Base-by-base conservation (phyloP, 1,140 invertebrate genomes). In the Eriosoma lanigerum region DNA sequence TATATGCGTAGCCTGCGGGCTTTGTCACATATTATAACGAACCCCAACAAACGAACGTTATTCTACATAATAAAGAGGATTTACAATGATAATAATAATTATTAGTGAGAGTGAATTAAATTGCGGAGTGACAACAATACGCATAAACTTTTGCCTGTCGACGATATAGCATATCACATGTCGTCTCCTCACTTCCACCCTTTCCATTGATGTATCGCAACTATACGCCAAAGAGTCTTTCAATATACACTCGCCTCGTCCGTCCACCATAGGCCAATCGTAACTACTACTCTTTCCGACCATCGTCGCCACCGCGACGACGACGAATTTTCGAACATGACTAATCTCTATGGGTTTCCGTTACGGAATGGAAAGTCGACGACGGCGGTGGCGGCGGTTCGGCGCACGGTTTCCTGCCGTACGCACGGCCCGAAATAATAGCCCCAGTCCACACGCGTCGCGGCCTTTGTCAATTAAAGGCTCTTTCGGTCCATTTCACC, bases 391-490 rank as follows among this genome's bases (percentile, higher is more conserved):
- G 46, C 58, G 64, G 8, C 32, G 75, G 32, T 38, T 56, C 32
- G 75, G 56, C 75, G 52, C 24, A 78, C 75, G 75, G 75, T 78
- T 78, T 78, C 75, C 75, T 78, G 75, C 56, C 75, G 75, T 46
- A 62, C 75, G 75, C 56, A 29, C 54, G 75, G 54, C 75, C 38
- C 75, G 21, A 78, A 78, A 78, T 78, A 78, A 78, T 78, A 78
- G 75, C 56, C 54, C 44, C 38, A 26, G 50, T 56, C 50, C 73
- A 58, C 73, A 76, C 73, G 32, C 73, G 73, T 44, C 56, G 32
- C 38, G 56, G 75, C 75, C 75, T 78, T 60, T 78, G 75, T 78
- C 75, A 78, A 78, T 78, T 78, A 78, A 78, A 78, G 56, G 75
- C 75, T 52, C 54, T 78, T 48, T 78, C 56, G 75, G 56, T 78